Conservation (phyloP, 2,888 invertebrate species). For the Perdita meconis region DNA sequence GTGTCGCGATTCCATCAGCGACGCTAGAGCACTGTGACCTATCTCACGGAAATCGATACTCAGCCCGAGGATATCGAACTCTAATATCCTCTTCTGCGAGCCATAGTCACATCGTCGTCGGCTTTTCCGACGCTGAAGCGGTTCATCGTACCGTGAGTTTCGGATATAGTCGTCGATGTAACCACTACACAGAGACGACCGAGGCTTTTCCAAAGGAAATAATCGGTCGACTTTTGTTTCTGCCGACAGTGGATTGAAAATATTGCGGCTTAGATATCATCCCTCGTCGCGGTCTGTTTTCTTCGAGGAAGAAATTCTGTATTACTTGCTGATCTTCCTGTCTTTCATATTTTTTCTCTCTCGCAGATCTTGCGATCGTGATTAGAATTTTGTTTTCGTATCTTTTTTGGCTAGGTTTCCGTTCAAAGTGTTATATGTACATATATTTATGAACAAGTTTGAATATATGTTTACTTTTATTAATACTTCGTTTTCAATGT, state of each 20-base stretch:
- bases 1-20: conserved; percentile 54
- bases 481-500: no score
- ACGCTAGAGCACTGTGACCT: conserved; percentile 63
- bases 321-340: conserved; percentile 1
- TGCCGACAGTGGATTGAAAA: conserved; percentile 52
- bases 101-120: conserved; percentile 60
- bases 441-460: no score
- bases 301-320: conserved; percentile 29
- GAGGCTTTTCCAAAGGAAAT: conserved; percentile 45
- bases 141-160: conserved; percentile 66
- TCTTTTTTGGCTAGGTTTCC: no score
- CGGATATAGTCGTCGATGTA: conserved; percentile 59
- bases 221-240: conserved; percentile 61
- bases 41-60: conserved; percentile 72
- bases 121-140: conserved; percentile 53
- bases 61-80: conserved; percentile 70
- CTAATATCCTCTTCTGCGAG: conserved; percentile 68
- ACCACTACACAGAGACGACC: conserved; percentile 35
- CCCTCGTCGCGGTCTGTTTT: conserved; percentile 10
- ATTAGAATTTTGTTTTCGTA: background rate
- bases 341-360: background rate
- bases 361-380: no score
- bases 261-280: conserved; percentile 47
- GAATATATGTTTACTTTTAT: no score
- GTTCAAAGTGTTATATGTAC: no score